Evolutionary conservation across 1,140 invertebrate genomes (phyloP).

Genomic region (Cyclina sinensis): DNA sequence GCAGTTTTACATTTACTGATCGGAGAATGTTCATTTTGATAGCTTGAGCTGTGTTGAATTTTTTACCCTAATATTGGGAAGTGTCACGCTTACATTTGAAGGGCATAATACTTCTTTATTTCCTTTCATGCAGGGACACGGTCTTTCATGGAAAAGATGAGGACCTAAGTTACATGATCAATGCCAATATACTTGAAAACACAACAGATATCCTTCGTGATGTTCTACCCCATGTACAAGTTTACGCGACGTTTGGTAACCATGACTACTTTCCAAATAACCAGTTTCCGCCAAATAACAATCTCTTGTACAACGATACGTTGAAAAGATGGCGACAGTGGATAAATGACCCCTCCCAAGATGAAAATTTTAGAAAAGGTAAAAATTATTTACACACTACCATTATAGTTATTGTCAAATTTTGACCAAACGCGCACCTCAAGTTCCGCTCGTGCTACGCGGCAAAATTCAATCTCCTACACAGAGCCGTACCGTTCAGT

Average conservation of each 20-base stretch:
- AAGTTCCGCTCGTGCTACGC: too few species aligned
- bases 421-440: too few species aligned
- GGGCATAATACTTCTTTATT: too few species aligned
- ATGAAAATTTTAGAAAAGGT: conserved; percentile 75
- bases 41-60: too few species aligned
- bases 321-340: conserved; percentile 76
- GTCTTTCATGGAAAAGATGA: conserved; percentile 77
- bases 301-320: conserved; percentile 76
- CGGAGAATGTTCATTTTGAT: too few species aligned
- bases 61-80: too few species aligned
- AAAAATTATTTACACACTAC: too few species aligned
- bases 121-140: conserved; percentile 77
- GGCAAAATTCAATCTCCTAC: too few species aligned
- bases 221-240: conserved; percentile 67
- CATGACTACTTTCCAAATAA: conserved; percentile 82
- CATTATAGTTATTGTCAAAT: too few species aligned
- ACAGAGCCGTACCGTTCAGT: too few species aligned
- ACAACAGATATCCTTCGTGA: conserved; percentile 72
- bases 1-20: too few species aligned
- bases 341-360: conserved; percentile 72
- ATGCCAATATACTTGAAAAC: conserved; percentile 77
- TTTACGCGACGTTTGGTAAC: conserved; percentile 82
- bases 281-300: conserved; percentile 75
- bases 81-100: too few species aligned
- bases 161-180: conserved; percentile 71